Conservation (phyloP, 2,888 invertebrate genomes). For the Trisateles emortualis region DNA sequence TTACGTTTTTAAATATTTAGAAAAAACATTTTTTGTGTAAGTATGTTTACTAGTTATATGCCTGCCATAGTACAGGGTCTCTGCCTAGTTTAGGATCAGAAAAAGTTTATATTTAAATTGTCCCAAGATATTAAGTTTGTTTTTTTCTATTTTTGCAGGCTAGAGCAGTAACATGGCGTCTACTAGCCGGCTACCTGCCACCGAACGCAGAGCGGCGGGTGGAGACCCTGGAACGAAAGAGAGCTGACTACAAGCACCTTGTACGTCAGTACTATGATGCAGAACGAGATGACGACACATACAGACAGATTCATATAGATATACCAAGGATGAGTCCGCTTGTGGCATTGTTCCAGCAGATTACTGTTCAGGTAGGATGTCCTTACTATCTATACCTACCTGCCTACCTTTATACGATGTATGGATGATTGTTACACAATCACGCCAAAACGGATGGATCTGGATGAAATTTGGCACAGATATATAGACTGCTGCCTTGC, state of each 20-base stretch:
- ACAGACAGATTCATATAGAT: slow-evolving; percentile 97
- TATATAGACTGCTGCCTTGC: no score
- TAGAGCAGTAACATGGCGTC: slow-evolving; percentile 89
- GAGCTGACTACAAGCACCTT: slow-evolving; percentile 98
- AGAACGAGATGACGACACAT: slow-evolving; percentile 95
- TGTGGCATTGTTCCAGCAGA: slow-evolving; percentile 98
- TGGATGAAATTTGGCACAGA: no score
- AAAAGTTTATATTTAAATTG: no score
- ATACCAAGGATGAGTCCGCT: slow-evolving; percentile 99
- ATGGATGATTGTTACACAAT: no score
- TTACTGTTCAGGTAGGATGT: slow-evolving; percentile 91
- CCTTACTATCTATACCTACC: background rate
- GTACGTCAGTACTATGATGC: slow-evolving; percentile 98
- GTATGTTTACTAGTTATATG: no score
- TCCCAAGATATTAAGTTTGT: slow-evolving; percentile 6
- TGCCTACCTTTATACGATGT: no score
- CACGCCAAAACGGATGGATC: no score
- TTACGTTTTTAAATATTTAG: no score
- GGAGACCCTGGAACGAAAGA: slow-evolving; percentile 95
- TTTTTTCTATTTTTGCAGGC: slow-evolving; percentile 67
- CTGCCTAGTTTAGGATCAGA: no score
- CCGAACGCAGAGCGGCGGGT: slow-evolving; percentile 95
- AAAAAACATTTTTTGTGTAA: no score
- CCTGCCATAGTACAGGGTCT: no score
- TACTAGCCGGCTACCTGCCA: slow-evolving; percentile 96